Evolutionary conservation across 2,797 vertebrate genomes (phyloP), one percentile per base, ranked within the genome.

Genomic region (Eospalax fontanierii): DNA sequence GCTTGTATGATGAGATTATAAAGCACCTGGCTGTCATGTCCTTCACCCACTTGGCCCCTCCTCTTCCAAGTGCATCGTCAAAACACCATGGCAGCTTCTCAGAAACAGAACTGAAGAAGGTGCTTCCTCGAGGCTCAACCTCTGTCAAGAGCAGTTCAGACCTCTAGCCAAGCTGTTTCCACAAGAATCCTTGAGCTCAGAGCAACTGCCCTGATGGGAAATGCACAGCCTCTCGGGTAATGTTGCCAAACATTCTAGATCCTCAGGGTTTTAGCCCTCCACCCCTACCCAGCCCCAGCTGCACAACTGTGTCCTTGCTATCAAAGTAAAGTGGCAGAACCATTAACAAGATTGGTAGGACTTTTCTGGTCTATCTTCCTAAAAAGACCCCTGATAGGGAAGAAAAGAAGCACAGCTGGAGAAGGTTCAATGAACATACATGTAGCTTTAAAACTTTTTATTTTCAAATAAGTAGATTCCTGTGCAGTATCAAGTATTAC

Each of bases 231-330:
- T 59, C 96, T 81, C 84, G 96, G 85, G 96, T 65, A 78, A 40
- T 8, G 61, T 76, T 97, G 94, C 95, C 90, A 97, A 82, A 95
- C 93, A 95, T 66, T 89, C 70, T 86, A 35, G 74, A 88, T 95
- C 94, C 89, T 90, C n/a, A 92, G 93, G 90, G 95, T 54, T 95
- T 95, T 88, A 76, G 73, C 46, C 54, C 57, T 76, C 81, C 79
- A 16, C 70, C 57, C 78, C 54, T 35, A 59, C 59, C 85, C 92
- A 28, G 78, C 18, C 86, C 40, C 43, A 88, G 93, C 35, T 46
- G 57, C 38, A 82, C n/a, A 65, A 84, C 93, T 19, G 73, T 18
- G 35, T 70, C 70, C 28, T 59, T 74, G 61, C 74, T 89, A 70
- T 59, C 70, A n/a, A 33, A 94, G 80, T 26, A 89, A 18, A 81